Evolutionary conservation across 2,113 vertebrate species (phyloP), one percentile per base, ranked within the genome.

Genomic region (Ctenomys sociabilis): DNA sequence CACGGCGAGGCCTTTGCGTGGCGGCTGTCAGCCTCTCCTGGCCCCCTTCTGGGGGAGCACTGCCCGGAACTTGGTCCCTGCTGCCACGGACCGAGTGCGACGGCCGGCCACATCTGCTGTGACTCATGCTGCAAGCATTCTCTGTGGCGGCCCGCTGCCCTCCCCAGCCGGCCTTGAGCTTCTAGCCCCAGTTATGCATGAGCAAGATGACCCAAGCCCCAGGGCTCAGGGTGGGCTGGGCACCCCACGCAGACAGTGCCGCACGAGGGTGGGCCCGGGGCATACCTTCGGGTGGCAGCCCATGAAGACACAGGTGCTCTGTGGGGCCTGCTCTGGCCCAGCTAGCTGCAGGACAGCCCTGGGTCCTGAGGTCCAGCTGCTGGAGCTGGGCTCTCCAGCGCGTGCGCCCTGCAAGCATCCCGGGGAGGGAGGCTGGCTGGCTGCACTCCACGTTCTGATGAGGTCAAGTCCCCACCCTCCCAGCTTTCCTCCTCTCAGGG

Each of bases 91-190:
- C 7, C 3, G 35, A 37, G 80, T 64, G 73, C 35, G 12, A 26
- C 0, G n/a, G 14, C 86, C 37, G 52, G 16, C 59, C 86, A 87
- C 94, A 49, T 45, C 90, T 85, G 90, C 35, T 26, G 82, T 96
- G 97, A 98, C 97, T 97, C 97, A 96, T 66, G 3, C 8, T 68
- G 75, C 84, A 93, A 75, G 32, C 94, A 77, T 91, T 61, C 35
- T 49, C 45, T 0, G 0, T 26, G 37, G 52, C 2, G 10, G 37
- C 85, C 35, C 0, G 2, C 49, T 32, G 52, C 35, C 90, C 70
- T 40, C 35, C 93, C 68, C 0, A 2, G 75, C 45, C 0, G 24
- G 80, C 70, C 78, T 35, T 0, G 73, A 66, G 37, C n/a, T 88
- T 86, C 83, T 61, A 9, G 78, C n/a, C 3, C 22, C 2, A 66